Evolutionary conservation across 1,140 invertebrate genomes (phyloP), one percentile per base, ranked within the genome.

Genomic region (Trichonephila clavata): DNA sequence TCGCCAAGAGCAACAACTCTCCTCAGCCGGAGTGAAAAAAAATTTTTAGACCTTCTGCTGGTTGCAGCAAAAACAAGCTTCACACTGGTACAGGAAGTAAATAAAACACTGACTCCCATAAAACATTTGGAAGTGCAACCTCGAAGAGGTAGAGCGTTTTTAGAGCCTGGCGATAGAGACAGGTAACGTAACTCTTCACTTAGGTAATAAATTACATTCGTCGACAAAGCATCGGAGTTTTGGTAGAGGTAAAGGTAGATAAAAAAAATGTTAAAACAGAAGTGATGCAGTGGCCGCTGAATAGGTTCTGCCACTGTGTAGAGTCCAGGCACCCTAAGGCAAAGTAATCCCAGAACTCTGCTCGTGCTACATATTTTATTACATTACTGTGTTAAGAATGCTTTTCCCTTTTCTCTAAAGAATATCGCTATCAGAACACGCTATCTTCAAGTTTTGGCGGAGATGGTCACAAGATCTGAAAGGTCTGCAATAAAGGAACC

Each of bases 31-130:
- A 27, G 68, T 18, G 68, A 18, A 18, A n/a, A 39, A 77, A 86
- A 86, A 39, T 86, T 14, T 86, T 63, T 27, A 86, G 14, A 63
- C 27, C 59, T 39, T 86, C 14, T 32, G 57, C 27, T 60, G 68
- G 59, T 86, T 39, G 84, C n/a, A 27, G 59, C 60, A 63, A 86
- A 63, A 86, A 63, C 84, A 63, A 86, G 24, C 18, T 20, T 32
- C 68, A 86, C 68, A 27, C 20, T n/a, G 8, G 81, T 83, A 18
- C 59, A 32, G 60, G 27, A 60, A 43, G 81, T 83, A 83, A 86
- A 86, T 86, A 86, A 86, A 61, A 63, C 84, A 63, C 60, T 5
- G 14, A 20, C 60, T 59, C 8, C 84, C 84, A 86, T 86, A 86
- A 86, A 86, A 63, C 60, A 61, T 39, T 86, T 32, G 21, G 13